phyloP scores from a whole-genome alignment of 2,113 vertebrate species.

The Camelus dromedarius region DNA sequence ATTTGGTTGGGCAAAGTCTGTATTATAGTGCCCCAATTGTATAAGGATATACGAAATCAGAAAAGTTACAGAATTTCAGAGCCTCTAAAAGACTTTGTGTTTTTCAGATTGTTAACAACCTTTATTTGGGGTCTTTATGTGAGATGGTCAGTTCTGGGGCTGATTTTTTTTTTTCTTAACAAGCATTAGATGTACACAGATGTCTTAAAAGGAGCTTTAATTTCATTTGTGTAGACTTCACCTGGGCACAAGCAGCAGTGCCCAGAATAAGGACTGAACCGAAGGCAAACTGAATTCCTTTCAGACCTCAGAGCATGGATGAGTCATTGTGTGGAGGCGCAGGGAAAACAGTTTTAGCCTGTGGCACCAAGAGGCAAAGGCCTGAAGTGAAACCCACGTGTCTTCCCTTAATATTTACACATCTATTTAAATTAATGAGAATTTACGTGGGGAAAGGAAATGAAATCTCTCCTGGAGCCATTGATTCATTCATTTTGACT shows the following conservation, averaged over 20 bases:
- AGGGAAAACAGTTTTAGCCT: neutral
- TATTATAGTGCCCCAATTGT: constrained; percentile 73
- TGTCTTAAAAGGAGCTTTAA: constrained; percentile 8
- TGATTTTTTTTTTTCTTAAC: constrained; percentile 72
- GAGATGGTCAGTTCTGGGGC: constrained; percentile 19
- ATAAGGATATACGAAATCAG: constrained; percentile 70
- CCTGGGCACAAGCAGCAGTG: constrained; percentile 53
- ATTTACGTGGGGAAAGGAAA: constrained; percentile 33
- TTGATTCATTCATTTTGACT: constrained; percentile 49
- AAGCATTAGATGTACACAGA: constrained; percentile 25
- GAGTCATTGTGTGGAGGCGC: neutral
- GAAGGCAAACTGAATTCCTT: neutral
- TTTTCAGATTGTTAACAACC: constrained; percentile 63
- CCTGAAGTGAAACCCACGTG: neutral
- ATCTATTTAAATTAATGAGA: constrained; percentile 64
- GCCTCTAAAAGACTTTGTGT: constrained; percentile 54
- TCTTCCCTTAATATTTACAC: constrained; percentile 11
- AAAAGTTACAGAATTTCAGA: constrained; percentile 73
- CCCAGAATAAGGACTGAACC: neutral
- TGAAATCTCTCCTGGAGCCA: neutral
- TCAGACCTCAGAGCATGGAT: neutral
- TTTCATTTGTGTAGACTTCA: constrained; percentile 63
- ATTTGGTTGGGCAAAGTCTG: constrained; percentile 82
- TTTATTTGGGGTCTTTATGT: constrained; percentile 63
- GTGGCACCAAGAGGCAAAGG: neutral